These are phyloP conservation scores for Adelosebastes latens DNA, from an alignment of 2,797 vertebrate species.

Conservation along the genomic window DNA sequence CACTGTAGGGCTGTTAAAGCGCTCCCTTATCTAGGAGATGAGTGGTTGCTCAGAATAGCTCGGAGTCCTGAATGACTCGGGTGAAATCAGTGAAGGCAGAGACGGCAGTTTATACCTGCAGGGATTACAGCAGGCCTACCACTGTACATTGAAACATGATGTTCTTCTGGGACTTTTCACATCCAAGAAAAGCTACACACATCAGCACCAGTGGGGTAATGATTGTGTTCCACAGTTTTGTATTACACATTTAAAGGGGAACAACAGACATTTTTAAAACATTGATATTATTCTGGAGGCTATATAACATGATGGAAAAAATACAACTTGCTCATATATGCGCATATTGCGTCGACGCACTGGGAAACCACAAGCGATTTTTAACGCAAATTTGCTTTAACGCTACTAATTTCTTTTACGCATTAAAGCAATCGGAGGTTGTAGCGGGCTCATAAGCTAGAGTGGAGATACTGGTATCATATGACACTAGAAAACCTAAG, in stretches of 20 bases:
- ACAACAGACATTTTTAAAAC: too few species aligned
- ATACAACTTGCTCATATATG: too few species aligned
- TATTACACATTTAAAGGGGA: neutral
- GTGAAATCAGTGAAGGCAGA: conserved; percentile 33
- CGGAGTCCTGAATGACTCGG: conserved; percentile 19
- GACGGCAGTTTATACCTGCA: conserved; percentile 20
- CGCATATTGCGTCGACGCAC: too few species aligned
- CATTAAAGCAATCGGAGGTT: too few species aligned
- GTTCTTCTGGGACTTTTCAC: conserved; percentile 15
- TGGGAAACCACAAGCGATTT: too few species aligned
- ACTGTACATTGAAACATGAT: neutral
- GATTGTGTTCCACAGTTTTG: neutral
- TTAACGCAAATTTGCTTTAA: too few species aligned
- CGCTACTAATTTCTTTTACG: too few species aligned
- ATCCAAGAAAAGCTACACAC: conserved; percentile 3
- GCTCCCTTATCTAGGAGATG: neutral
- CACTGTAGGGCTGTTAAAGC: neutral
- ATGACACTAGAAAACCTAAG: too few species aligned
- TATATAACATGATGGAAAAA: too few species aligned
- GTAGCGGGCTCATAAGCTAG: too few species aligned
- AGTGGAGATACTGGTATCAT: too few species aligned
- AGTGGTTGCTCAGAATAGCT: conserved; percentile 23
- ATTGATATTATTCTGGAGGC: too few species aligned
- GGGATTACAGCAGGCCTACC: conserved; percentile 30
- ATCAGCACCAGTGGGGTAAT: conserved; percentile 1